Evolutionary conservation across 2,113 vertebrate genomes (phyloP), one percentile per base, ranked within the genome.

Genomic region (Cercocebus atys): DNA sequence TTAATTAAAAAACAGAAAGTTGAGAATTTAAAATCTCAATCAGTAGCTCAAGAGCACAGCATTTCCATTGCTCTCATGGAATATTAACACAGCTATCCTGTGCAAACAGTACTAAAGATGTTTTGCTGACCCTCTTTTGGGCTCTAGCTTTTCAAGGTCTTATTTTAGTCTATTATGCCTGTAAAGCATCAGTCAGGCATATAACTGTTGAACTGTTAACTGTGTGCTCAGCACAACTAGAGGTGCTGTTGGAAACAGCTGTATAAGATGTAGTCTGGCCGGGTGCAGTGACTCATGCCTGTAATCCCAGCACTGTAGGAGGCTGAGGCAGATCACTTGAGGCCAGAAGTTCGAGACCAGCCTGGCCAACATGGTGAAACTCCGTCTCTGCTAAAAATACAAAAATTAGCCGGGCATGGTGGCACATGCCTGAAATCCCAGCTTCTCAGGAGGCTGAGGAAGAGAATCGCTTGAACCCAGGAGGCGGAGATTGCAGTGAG

Each of bases 81-180:
- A 12, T 25, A 1, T 22, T 55, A 66, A 38, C 52, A 35, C 47
- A 91, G 89, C 92, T 94, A 55, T 40, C 59, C 40, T 64, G 0
- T 73, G 47, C 78, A 86, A 94, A 61, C 8, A 30, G 43, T 45
- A 23, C 59, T 45, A 18, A 88, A 78, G 95, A 43, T 83, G 57
- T 78, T 93, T 95, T 81, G n/a, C 85, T 90, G 93, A 81, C 81
- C 50, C 64, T 81, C 57, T 90, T 95, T 92, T 40, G 85, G 78
- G 16, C 80, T 94, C 32, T 22, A 80, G 78, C 73, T 92, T 81
- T 82, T 88, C 59, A 43, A 38, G 55, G 66, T 83, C 93, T 95
- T 95, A 80, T 97, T 98, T 85, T 70, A 66, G 87, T 87, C 25
- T 45, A 0, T 80, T 93, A 47, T 66, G 73, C 89, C 95, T 79